Base-by-base conservation (phyloP, 2,888 invertebrate genomes). In the Oligia fasciuncula region DNA sequence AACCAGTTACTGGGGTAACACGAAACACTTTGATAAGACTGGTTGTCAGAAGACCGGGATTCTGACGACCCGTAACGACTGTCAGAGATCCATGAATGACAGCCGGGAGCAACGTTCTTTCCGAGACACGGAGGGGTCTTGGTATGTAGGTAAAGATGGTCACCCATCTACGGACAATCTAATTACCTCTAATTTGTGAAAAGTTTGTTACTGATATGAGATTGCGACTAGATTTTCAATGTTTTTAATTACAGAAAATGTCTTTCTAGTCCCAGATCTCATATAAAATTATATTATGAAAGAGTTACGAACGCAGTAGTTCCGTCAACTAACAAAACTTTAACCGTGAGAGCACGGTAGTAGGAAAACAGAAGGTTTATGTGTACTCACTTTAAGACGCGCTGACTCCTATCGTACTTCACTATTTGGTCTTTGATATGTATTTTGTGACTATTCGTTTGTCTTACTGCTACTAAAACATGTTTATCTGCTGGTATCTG, bases 401-500 rank as follows among this genome's bases (percentile, higher is more conserved):
- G 97, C 93, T 98, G 98, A 93, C 98, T 98, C 89, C 98, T 97
- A 92, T 98, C 98, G 93, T 98, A 98, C 92, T 98, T 98, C 88
- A 98, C 97, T 91, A 97, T 97, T 95, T 98, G 98, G 94, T 98
- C 98, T 96, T 98, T 98, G 97, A 98, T 98, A 97, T 98, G 98
- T 95, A 98, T 97, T 95, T 98, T 98, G 94, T 98, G 98, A 94
- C 98, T 98, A 95, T 98, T 98, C 73, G 98, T 97, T 93, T 98
- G 98, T 92, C 98, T 97, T 87, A 98, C 98, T 77, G 98, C 98
- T 88, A 98, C 96, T 90, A 98, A 96, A 79, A 98, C 98, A 90
- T 98, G 98, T 93, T 98, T 98, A 86, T 98, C 98, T 29, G 97
- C 96, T 23, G 98, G 98, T 86, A 96, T 95, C 97, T 97, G 95